Base-by-base conservation (phyloP, 2,888 invertebrate genomes). In the Epistrophe grossulariae region DNA sequence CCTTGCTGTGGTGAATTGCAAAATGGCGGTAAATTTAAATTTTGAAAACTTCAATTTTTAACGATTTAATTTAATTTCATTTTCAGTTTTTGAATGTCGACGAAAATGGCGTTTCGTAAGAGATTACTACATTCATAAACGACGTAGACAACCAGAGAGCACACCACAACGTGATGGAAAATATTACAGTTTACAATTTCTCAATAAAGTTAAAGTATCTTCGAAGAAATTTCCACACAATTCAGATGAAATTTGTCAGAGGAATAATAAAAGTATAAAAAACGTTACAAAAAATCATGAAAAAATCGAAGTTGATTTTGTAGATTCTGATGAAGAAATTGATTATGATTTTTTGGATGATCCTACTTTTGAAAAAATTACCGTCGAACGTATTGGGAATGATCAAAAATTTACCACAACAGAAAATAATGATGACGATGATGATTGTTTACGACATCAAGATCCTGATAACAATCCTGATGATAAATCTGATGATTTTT, bases 41-140 rank as follows among this genome's bases (percentile, higher is more conserved):
- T 35, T 19, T 17, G 9, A 17, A 48, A 48, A 10, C 9, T 10
- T 9, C 9, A 3, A 48, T 17, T 0, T 48, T 11, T 48, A 10
- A 8, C 5, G 7, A n/a, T 7, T 45, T 2, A 1, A 0, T 17
- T 17, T 10, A 48, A 13, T 17, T 50, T 11, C 19, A 10, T 19
- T 72, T 77, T 4, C 31, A 88, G 88, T 82, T 17, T 62, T 68
- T 17, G 88, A 88, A 52, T 88, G 88, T 28, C 88, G 88, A n/a
- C 78, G 88, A 0, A 88, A 88, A 74, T 88, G 88, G 88, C 77
- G 88, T 24, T 88, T 88, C 15, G 82, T 88, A 7, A 48, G 88
- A 10, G 88, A 88, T 57, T 88, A 88, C 48, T 88, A 88, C 17
- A 80, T 88, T 11, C 88, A 88, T 24, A 88, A 84, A 40, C 71